Evolutionary conservation across 2,888 invertebrate genomes (phyloP).

Genomic region (Alloplasta piceator): DNA sequence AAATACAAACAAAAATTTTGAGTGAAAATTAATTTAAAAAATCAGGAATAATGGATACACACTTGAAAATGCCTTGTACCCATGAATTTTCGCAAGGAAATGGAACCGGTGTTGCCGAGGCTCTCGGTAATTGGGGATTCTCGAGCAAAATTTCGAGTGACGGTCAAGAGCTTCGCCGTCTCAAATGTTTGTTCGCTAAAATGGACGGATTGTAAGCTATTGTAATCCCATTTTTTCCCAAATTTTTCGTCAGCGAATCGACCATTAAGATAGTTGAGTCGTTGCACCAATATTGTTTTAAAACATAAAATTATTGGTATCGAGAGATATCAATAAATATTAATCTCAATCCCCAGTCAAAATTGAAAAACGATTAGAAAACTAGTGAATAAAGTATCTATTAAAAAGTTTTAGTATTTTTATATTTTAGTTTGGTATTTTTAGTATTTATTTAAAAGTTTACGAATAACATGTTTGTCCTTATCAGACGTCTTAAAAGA

Average conservation of each 20-base stretch:
- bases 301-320: too few species aligned
- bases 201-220: conserved; percentile 76
- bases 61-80: conserved; percentile 68
- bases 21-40: conserved; percentile 3
- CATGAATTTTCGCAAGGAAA: conserved; percentile 74
- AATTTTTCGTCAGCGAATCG: too few species aligned
- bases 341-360: not conserved
- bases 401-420: too few species aligned
- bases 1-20: conserved; percentile 29
- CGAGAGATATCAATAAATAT: not conserved
- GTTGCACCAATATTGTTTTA: too few species aligned
- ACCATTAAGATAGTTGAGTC: too few species aligned
- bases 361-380: not conserved
- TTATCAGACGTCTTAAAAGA: too few species aligned
- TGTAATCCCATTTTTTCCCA: too few species aligned
- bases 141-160: conserved; percentile 72
- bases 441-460: too few species aligned
- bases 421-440: too few species aligned
- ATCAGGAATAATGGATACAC: conserved; percentile 48
- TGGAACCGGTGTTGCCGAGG: conserved; percentile 77
- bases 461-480: too few species aligned
- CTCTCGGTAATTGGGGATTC: conserved; percentile 80
- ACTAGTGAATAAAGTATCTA: too few species aligned
- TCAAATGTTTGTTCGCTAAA: conserved; percentile 76
- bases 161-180: conserved; percentile 76